Evolutionary conservation across 2,888 invertebrate genomes (phyloP), one percentile per base, ranked within the genome.

Genomic region (Sarcophaga rosellei): DNA sequence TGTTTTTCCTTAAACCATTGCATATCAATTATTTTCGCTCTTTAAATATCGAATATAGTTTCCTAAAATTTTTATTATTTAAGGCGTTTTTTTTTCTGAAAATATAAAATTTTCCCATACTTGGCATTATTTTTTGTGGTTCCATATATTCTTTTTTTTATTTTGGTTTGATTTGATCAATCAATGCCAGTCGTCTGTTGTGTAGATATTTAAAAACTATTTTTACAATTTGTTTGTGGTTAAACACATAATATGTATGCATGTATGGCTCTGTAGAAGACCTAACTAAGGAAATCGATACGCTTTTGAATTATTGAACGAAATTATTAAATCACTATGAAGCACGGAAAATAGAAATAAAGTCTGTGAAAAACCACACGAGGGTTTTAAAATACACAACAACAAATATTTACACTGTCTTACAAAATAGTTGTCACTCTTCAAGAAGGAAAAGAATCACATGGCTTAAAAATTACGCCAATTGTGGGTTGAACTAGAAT

Each of bases 151-250:
- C 17, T 53, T 17, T 53, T 53, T 53, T 3, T 17, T 15, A 1
- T 8, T 12, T 53, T 17, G 15, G 15, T 15, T 53, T 17, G 17
- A 21, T 20, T 70, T n/a, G 59, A 59, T 76, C 75, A 57, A 70
- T 81, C 57, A 70, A 45, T 81, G 81, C 57, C 81, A 63, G 53
- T 53, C 57, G 53, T 53, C 57, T 4, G 66, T 47, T 45, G 12
- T 59, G 15, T n/a, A 10, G 21, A 10, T 45, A 12, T 47, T 45
- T 45, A n/a, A 68, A 68, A 44, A 66, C 12, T 10, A 66, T 44
- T 66, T 53, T 15, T 53, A 53, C 53, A 53, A 53, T 53, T 53
- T 53, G 53, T 53, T 53, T 53, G 53, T 53, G 53, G 53, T 53
- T 53, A 53, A 53, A 12, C 53, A 53, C 12, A 53, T 53, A 4